phyloP scores from a whole-genome alignment of 2,797 vertebrate genomes.

The Acipenser ruthenus region DNA sequence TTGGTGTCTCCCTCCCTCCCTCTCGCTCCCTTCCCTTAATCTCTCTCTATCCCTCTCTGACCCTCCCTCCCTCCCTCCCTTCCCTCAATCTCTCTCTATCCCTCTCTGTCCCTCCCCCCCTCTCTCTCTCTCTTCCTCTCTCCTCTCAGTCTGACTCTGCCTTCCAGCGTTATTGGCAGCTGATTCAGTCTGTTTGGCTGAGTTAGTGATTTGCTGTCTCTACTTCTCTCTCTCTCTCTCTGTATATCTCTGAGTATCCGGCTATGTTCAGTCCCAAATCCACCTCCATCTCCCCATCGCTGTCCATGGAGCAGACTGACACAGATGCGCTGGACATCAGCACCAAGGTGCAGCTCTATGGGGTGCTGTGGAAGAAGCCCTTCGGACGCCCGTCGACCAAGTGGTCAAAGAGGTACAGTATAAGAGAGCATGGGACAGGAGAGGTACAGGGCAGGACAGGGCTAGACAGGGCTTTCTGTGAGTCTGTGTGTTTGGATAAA shows the following conservation, averaged over 20 bases:
- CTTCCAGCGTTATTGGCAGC: slow-evolving; percentile 50
- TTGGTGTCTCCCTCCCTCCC: background rate
- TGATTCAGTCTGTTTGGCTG: slow-evolving; percentile 48
- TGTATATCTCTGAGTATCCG: background rate
- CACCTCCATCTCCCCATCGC: slow-evolving; percentile 71
- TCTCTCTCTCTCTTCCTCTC: slow-evolving; percentile 20
- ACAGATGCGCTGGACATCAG: slow-evolving; percentile 82
- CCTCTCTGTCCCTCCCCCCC: background rate
- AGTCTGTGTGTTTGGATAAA: background rate
- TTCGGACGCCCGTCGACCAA: slow-evolving; percentile 89
- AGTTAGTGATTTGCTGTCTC: slow-evolving; percentile 38
- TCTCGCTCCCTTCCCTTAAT: slow-evolving; percentile 8
- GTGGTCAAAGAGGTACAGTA: slow-evolving; percentile 74
- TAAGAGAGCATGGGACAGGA: too few species aligned
- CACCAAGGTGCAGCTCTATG: slow-evolving; percentile 93
- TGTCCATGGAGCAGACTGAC: slow-evolving; percentile 86
- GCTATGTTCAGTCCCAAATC: slow-evolving; percentile 78
- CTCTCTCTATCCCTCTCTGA: background rate
- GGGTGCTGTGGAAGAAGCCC: slow-evolving; percentile 93
- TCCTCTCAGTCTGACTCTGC: slow-evolving; percentile 35
- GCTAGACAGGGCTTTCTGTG: background rate
- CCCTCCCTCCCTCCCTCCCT: slow-evolving; percentile 4
- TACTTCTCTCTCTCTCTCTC: slow-evolving; percentile 27
- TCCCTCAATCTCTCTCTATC: background rate
- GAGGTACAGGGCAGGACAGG: too few species aligned